A percentile compares a stretch with the other conserved stretches of the same genome.
Conservation (phyloP, 2,797 vertebrate species). For the Mus spretus region DNA sequence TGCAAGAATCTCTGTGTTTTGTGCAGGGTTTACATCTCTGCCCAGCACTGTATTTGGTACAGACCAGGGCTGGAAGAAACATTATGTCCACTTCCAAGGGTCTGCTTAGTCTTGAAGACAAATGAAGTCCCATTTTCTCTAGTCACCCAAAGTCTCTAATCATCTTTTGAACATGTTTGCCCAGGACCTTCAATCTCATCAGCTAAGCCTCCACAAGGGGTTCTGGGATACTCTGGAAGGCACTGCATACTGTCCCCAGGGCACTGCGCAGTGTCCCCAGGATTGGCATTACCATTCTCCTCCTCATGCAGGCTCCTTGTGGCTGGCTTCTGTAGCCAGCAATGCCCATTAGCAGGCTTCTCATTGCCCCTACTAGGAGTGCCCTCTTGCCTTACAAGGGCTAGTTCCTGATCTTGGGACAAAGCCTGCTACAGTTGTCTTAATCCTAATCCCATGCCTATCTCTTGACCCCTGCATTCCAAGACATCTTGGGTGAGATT, state of each 20-base stretch:
- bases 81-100: not conserved
- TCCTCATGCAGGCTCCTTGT: not conserved
- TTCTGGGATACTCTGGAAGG: not conserved
- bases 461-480: not conserved
- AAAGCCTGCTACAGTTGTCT: not conserved
- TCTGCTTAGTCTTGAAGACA: not conserved
- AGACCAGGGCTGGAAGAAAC: not conserved
- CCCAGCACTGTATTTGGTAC: not conserved
- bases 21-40: not conserved
- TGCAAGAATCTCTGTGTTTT: not conserved
- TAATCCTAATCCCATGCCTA: not conserved
- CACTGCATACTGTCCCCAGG: not conserved
- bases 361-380: not conserved
- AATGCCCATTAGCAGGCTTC: not conserved
- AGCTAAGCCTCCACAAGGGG: not conserved
- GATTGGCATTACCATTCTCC: not conserved
- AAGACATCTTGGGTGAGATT: not conserved
- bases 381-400: not conserved
- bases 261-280: not conserved
- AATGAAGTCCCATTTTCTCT: not conserved
- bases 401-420: not conserved
- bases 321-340: accelerated
- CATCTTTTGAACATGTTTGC: not conserved
- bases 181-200: not conserved
- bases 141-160: not conserved